These are phyloP conservation scores for Aleiodes sp. DNA, from an alignment of 1,140 invertebrate species.

Conservation along the genomic window DNA sequence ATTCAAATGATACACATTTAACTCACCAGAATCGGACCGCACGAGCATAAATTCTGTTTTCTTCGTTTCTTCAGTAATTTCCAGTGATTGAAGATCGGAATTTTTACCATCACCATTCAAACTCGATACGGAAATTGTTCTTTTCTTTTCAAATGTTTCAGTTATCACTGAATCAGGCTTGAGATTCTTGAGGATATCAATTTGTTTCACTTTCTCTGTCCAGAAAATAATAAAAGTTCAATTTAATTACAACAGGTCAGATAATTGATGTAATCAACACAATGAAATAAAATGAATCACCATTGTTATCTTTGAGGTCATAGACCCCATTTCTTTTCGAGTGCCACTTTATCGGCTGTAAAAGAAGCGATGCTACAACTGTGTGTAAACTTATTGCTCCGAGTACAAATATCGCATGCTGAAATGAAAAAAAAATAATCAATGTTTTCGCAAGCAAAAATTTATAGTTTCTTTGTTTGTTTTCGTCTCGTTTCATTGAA, in stretches of 20 bases:
- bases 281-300: conserved; percentile 33
- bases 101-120: background rate
- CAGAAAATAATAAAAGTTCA: background rate
- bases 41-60: background rate
- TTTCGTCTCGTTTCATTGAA: no score
- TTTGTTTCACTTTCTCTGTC: background rate
- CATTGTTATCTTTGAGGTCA: conserved; percentile 40
- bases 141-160: conserved; percentile 13
- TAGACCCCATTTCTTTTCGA: conserved; percentile 63
- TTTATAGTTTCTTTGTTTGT: background rate
- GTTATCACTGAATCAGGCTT: conserved; percentile 2
- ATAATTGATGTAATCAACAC: background rate
- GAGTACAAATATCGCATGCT: conserved; percentile 71
- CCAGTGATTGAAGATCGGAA: conserved; percentile 1
- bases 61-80: conserved; percentile 13
- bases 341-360: conserved; percentile 77
- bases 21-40: background rate
- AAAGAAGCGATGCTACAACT: conserved; percentile 70
- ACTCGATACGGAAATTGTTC: conserved; percentile 11
- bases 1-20: conserved; percentile 6
- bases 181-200: background rate
- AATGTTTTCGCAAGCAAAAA: background rate
- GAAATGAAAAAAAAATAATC: conserved; percentile 63
- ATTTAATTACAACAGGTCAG: background rate
- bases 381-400: conserved; percentile 72